Conservation (phyloP, 2,113 vertebrate species). For the Tapirus terrestris region DNA sequence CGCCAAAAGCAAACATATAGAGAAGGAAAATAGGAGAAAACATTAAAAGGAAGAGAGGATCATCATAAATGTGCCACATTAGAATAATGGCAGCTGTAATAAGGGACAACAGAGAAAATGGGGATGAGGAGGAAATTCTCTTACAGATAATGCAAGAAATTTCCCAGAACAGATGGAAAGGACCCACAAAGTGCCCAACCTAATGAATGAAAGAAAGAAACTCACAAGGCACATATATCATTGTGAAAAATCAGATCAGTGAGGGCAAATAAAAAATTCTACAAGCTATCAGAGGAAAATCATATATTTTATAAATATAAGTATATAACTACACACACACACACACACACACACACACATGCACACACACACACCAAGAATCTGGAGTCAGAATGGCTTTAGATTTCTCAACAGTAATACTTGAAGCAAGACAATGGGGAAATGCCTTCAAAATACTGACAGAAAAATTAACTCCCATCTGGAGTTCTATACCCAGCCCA, state of each 20-base stretch:
- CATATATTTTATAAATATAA: not conserved
- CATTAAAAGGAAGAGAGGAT: not conserved
- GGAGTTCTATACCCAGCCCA: not conserved
- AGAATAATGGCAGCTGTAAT: not conserved
- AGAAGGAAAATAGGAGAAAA: not conserved
- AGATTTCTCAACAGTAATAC: not conserved
- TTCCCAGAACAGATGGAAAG: not conserved
- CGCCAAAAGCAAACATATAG: not conserved
- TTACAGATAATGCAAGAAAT: conserved; percentile 15
- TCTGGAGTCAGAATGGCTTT: not conserved
- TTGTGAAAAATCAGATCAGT: conserved; percentile 9
- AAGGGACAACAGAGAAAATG: not conserved
- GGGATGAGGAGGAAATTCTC: not conserved
- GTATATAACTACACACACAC: not conserved
- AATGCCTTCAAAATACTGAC: not conserved
- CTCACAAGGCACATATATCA: not conserved
- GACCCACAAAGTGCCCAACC: not conserved
- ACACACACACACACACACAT: not conserved
- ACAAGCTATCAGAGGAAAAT: not conserved
- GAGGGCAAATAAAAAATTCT: not conserved
- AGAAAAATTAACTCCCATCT: not conserved
- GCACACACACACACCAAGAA: not conserved
- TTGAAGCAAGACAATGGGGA: not conserved
- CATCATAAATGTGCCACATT: not conserved
- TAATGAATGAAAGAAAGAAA: conserved; percentile 12